Percentiles rank a stretch among this genome's conserved stretches.
Conservation (phyloP, 2,888 invertebrate genomes). For the Pegoplata infirma region DNA sequence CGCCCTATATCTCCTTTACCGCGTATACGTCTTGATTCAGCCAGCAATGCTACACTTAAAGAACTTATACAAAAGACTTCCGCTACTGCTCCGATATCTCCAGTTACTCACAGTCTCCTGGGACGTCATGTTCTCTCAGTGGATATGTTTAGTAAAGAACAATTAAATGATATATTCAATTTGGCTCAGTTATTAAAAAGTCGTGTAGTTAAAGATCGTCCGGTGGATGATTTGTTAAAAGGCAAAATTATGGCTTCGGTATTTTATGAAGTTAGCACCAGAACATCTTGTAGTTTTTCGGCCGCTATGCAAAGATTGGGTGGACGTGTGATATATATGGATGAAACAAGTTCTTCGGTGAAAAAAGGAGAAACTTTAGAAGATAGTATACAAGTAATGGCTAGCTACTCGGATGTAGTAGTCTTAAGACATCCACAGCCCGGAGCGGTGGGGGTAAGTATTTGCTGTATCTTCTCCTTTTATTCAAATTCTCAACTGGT, state of each 20-base stretch:
- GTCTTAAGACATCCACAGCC: conserved; percentile 96
- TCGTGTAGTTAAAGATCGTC: conserved; percentile 89
- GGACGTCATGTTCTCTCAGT: conserved; percentile 92
- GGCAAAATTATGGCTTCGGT: conserved; percentile 97
- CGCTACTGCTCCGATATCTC: conserved; percentile 70
- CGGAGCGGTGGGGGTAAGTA: conserved; percentile 91
- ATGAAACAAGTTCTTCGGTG: conserved; percentile 93
- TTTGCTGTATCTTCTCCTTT: neutral
- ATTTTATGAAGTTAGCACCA: conserved; percentile 98
- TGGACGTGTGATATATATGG: conserved; percentile 93
- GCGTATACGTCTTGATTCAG: conserved; percentile 81
- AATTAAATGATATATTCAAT: conserved; percentile 95
- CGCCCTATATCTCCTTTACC: conserved; percentile 80
- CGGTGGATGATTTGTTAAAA: conserved; percentile 90
- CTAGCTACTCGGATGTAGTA: conserved; percentile 95
- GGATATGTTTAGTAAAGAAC: conserved; percentile 91
- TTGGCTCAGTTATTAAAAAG: conserved; percentile 92
- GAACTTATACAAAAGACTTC: conserved; percentile 78
- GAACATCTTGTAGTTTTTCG: conserved; percentile 97
- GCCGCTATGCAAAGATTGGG: conserved; percentile 98
- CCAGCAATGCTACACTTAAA: conserved; percentile 79
- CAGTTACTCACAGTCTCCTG: conserved; percentile 79
- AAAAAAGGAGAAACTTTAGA: conserved; percentile 98
- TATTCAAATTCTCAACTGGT: neutral
- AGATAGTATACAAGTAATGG: conserved; percentile 91